phyloP scores from a whole-genome alignment of 2,888 invertebrate genomes.

The Calameuta filiformis region DNA sequence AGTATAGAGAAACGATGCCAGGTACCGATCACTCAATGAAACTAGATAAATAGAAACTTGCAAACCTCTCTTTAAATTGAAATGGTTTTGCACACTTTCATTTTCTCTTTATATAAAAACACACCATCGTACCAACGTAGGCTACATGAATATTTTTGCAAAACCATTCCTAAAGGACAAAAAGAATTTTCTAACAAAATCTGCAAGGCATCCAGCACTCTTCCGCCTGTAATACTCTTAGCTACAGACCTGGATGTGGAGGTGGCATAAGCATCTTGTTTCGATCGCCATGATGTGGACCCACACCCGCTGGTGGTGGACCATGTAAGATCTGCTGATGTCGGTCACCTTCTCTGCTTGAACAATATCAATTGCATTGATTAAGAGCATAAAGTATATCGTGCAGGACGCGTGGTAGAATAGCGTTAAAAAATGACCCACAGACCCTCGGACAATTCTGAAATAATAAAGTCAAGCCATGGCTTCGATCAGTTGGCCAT shows the following conservation, averaged over 20 bases:
- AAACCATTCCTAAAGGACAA: neutral
- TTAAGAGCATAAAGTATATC: conserved; percentile 34
- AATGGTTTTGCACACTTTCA: neutral
- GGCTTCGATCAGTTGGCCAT: neutral
- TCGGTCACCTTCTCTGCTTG: conserved; percentile 64
- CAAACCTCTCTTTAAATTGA: neutral
- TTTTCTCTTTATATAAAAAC: neutral
- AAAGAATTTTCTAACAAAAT: conserved; percentile 3
- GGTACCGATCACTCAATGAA: conserved; percentile 33
- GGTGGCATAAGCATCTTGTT: conserved; percentile 65
- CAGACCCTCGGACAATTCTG: conserved; percentile 47
- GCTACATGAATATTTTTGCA: neutral
- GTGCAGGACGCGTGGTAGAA: neutral
- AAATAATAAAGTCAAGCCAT: conserved; percentile 35
- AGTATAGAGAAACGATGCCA: conserved; percentile 54
- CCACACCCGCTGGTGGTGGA: conserved; percentile 53
- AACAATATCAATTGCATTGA: conserved; percentile 61
- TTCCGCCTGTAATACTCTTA: conserved; percentile 60
- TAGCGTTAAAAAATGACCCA: conserved; percentile 11
- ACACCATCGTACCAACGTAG: neutral
- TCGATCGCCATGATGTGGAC: conserved; percentile 58
- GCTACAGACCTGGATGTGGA: conserved; percentile 65
- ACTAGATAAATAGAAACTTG: neutral
- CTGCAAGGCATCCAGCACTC: conserved; percentile 49
- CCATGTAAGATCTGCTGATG: conserved; percentile 58